Evolutionary conservation across 2,113 vertebrate species (phyloP), one percentile per base, ranked within the genome.

Genomic region (Turdus rufiventris): DNA sequence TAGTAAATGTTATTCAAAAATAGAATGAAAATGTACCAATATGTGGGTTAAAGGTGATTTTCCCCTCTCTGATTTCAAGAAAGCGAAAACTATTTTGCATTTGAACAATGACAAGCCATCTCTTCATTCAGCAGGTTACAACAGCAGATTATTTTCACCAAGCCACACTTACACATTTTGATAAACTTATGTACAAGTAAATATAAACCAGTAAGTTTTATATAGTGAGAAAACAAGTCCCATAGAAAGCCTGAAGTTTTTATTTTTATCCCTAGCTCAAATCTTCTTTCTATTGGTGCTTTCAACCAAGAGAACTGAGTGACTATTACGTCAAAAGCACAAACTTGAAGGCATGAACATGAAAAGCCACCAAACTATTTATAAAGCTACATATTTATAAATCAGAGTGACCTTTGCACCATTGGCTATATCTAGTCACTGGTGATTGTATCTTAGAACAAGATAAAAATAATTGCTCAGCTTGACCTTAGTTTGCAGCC

Each of bases 271-370:
- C 23, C 18, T 65, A 72, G 25, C 34, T 25, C 34, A 43, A 38
- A 23, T 58, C 33, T 79, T 47, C 12, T 84, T 24, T 88, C 8
- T 36, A 1, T 58, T 42, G 20, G 24, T 78, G 43, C 31, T 70
- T 89, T 40, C 31, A 93, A 0, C 54, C 29, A 5, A 12, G 26
- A 57, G 38, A 79, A 76, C 33, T 73, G 28, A 75, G 18, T 61
- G 18, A 56, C 48, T n/a, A 2, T 74, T 67, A 66, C 0, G 0
- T 72, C 54, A 66, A 4, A 43, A 43, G 78, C n/a, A 51, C 51
- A 91, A 54, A 68, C 33, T 9, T 58, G 73, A 57, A 86, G 43
- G 57, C 1, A 3, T 5, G 11, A 63, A 25, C 23, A 2, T 8
- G 43, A 89, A 88, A 94, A 91, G 13, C 50, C 54, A 83, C 50